Evolutionary conservation across 2,113 vertebrate species (phyloP).

Genomic region (Triplophysa tibetana): DNA sequence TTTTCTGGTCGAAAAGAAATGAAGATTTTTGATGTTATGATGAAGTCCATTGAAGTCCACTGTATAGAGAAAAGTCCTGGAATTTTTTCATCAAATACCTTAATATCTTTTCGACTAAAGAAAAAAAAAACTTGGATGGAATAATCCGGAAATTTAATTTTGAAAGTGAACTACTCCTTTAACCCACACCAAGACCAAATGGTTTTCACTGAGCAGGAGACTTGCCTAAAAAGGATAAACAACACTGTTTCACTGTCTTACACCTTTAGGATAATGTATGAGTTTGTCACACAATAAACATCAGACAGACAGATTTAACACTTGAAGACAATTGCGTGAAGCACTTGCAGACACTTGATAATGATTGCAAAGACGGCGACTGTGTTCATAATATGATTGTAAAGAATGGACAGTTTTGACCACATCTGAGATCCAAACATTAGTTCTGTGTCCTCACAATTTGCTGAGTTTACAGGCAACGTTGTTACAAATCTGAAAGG

Average conservation of each 20-base stretch:
- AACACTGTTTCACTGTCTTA: neutral
- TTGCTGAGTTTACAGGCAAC: slow-evolving; percentile 49
- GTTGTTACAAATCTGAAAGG: slow-evolving; percentile 73
- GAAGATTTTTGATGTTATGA: too few species aligned
- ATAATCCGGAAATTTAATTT: too few species aligned
- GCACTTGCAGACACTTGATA: slow-evolving; percentile 13
- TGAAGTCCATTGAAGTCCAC: too few species aligned
- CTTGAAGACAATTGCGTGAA: slow-evolving; percentile 7
- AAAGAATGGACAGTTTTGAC: neutral
- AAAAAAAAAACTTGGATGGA: too few species aligned
- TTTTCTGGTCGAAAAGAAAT: too few species aligned
- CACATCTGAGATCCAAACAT: slow-evolving; percentile 14
- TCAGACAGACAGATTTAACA: neutral
- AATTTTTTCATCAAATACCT: too few species aligned
- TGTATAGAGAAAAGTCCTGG: too few species aligned
- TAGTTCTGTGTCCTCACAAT: slow-evolving; percentile 43
- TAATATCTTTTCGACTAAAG: too few species aligned
- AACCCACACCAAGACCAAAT: neutral
- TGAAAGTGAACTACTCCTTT: too few species aligned
- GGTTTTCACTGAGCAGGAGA: neutral
- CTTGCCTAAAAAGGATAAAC: neutral
- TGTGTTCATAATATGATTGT: slow-evolving; percentile 14
- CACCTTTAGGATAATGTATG: neutral
- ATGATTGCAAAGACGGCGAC: neutral
- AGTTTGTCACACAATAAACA: slow-evolving; percentile 1